phyloP scores from a whole-genome alignment of 1,140 invertebrate genomes.

The Scaptomyza hsui region DNA sequence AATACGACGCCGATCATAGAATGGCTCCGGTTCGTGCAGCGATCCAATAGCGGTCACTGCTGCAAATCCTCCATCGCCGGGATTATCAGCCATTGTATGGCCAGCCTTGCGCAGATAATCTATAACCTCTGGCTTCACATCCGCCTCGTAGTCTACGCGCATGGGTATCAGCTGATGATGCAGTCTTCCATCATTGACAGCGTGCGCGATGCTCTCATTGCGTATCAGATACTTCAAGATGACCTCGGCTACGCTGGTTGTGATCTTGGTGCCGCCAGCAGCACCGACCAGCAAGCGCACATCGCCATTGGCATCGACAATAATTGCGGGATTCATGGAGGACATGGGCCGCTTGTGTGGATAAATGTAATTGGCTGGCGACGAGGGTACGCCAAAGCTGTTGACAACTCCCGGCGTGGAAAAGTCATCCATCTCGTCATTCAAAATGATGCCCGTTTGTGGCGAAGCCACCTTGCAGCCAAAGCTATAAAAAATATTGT shows the following conservation, averaged over 20 bases:
- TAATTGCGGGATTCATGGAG: conserved; percentile 95
- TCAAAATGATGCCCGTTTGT: conserved; percentile 95
- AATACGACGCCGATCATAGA: conserved; percentile 84
- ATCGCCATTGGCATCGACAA: conserved; percentile 91
- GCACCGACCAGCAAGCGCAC: conserved; percentile 93
- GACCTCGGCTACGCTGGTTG: conserved; percentile 90
- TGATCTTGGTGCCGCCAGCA: conserved; percentile 96
- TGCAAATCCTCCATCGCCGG: conserved; percentile 84
- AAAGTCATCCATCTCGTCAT: conserved; percentile 99
- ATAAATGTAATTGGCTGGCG: conserved; percentile 92
- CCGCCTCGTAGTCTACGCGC: conserved; percentile 85
- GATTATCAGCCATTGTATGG: conserved; percentile 82
- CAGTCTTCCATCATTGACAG: conserved; percentile 92
- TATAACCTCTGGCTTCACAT: conserved; percentile 61
- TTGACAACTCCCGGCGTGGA: conserved; percentile 92
- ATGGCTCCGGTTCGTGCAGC: conserved; percentile 73
- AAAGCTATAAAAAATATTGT: conserved; percentile 86
- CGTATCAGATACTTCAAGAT: conserved; percentile 90
- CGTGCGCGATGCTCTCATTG: conserved; percentile 89
- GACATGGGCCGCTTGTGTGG: conserved; percentile 95
- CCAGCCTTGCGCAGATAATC: conserved; percentile 73
- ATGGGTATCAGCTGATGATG: conserved; percentile 98
- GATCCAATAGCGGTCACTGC: conserved; percentile 84
- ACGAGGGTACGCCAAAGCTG: conserved; percentile 91
- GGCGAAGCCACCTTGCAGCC: conserved; percentile 90